phyloP scores from a whole-genome alignment of 2,797 vertebrate species.

The Muscicapa striata region DNA sequence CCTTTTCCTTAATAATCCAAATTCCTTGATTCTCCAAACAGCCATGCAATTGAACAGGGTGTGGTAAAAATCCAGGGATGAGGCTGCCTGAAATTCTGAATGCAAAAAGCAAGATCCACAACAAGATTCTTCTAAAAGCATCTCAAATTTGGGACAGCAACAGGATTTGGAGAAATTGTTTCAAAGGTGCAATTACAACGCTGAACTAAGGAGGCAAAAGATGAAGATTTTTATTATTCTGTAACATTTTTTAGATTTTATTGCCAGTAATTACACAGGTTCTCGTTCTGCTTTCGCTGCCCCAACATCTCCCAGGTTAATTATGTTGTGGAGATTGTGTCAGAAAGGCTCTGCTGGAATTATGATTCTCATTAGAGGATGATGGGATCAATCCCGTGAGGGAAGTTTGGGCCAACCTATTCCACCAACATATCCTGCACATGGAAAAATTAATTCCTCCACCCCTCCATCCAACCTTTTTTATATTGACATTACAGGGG shows the following conservation, averaged over 20 bases:
- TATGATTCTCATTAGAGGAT: constrained; percentile 49
- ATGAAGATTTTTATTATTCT: constrained; percentile 42
- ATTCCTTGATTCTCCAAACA: not conserved
- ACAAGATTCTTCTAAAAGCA: not conserved
- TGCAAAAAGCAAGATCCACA: not conserved
- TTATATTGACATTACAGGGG: not conserved
- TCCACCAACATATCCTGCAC: not conserved
- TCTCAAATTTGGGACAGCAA: not conserved
- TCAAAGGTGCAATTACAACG: not conserved
- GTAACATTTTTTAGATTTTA: constrained; percentile 22
- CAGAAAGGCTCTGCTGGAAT: constrained; percentile 45
- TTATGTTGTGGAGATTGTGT: not conserved
- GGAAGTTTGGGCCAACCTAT: not conserved
- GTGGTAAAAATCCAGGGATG: not conserved
- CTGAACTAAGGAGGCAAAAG: not conserved
- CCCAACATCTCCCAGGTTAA: constrained; percentile 59
- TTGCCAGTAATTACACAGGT: not conserved
- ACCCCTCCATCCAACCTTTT: not conserved
- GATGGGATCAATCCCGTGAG: constrained; percentile 44
- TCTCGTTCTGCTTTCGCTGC: not conserved
- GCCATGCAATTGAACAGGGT: not conserved
- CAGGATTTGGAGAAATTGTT: not conserved
- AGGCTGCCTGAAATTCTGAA: not conserved
- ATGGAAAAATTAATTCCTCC: constrained; percentile 11
- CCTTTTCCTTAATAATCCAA: not conserved